A percentile compares a stretch with the other conserved stretches of the same genome.
phyloP scores from a whole-genome alignment of 2,797 vertebrate genomes.

The Sparidentex hasta region DNA sequence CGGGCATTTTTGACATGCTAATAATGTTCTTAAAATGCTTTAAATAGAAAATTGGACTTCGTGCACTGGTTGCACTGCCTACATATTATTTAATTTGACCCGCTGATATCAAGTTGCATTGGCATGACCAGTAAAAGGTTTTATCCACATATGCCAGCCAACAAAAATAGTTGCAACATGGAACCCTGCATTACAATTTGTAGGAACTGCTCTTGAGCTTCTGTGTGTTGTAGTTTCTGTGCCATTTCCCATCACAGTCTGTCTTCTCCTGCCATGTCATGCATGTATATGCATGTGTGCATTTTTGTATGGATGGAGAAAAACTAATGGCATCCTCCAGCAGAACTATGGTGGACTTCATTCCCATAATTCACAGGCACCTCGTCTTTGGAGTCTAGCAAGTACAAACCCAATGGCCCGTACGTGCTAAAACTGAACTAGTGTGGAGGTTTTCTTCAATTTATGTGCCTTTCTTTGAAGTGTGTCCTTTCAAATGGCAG shows the following conservation, averaged over 20 bases:
- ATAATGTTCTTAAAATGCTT: background rate
- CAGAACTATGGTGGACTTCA: background rate
- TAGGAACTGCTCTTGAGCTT: background rate
- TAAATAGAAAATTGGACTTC: background rate
- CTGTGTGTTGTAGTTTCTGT: background rate
- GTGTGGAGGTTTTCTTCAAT: slow-evolving; percentile 32
- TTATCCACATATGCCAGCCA: too few relatives aligned
- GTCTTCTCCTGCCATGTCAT: background rate
- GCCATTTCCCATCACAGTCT: background rate
- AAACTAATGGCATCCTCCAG: background rate
- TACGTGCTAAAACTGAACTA: slow-evolving; percentile 32
- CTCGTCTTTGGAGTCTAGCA: slow-evolving; percentile 18
- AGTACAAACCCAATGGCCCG: slow-evolving; percentile 20
- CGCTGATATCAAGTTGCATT: too few relatives aligned
- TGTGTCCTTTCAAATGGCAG: slow-evolving; percentile 34
- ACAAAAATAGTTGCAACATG: too few relatives aligned
- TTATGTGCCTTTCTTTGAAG: slow-evolving; percentile 64
- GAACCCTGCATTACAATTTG: background rate
- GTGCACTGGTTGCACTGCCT: too few relatives aligned
- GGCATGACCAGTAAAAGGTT: too few relatives aligned
- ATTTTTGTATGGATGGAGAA: slow-evolving; percentile 3
- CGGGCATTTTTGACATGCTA: background rate
- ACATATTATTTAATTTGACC: too few relatives aligned
- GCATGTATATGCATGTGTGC: background rate
- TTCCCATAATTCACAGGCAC: slow-evolving; percentile 39